phyloP scores from a whole-genome alignment of 2,888 invertebrate species.

The Tinea trinotella region DNA sequence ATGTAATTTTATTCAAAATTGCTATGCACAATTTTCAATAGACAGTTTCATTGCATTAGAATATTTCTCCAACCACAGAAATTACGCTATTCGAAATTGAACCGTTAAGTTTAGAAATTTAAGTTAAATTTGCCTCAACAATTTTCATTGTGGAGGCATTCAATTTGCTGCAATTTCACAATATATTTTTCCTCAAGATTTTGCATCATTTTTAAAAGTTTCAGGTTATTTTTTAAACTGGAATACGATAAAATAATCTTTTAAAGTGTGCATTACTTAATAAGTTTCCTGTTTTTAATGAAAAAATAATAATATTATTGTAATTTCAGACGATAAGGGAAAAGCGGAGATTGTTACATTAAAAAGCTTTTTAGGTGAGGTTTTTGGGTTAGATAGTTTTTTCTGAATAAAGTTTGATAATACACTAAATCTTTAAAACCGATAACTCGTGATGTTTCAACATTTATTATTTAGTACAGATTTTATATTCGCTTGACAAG shows the following conservation, averaged over 20 bases:
- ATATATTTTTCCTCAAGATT: not conserved
- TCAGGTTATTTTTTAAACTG: not conserved
- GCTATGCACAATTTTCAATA: not conserved
- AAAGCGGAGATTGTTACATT: not conserved
- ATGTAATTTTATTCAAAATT: too few relatives aligned
- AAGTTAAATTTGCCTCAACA: not conserved
- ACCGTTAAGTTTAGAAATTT: not conserved
- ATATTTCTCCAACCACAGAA: too few relatives aligned
- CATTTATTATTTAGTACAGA: too few relatives aligned
- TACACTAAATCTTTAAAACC: too few relatives aligned
- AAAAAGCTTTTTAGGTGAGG: not conserved
- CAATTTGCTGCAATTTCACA: not conserved
- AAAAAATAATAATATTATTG: constrained; percentile 1
- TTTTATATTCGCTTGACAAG: too few relatives aligned
- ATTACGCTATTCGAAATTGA: not conserved
- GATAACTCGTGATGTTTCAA: too few relatives aligned
- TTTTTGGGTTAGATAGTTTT: too few relatives aligned
- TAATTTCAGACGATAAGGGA: not conserved
- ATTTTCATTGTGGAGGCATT: not conserved
- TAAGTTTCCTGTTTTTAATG: constrained; percentile 1
- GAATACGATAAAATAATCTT: not conserved
- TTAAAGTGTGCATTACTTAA: constrained; percentile 1
- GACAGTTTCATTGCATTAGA: not conserved
- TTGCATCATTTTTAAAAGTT: not conserved
- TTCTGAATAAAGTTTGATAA: too few relatives aligned